Percentiles rank a stretch among this genome's conserved stretches.
These are phyloP conservation scores for Oophaga sylvatica DNA, from an alignment of 2,797 vertebrate genomes.

Conservation along the genomic window DNA sequence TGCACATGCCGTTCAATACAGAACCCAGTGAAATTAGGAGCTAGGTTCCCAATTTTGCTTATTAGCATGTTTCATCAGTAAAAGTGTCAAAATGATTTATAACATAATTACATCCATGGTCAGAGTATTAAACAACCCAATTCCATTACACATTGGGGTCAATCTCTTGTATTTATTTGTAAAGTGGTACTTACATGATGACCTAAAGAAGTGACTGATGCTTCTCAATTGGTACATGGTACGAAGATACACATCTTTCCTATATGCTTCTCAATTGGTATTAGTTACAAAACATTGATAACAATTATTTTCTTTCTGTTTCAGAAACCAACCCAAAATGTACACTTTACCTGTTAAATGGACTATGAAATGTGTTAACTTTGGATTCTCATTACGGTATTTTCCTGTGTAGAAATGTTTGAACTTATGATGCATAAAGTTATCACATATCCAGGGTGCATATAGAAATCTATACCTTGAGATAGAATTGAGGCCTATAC, in stretches of 20 bases:
- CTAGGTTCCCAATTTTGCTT: neutral
- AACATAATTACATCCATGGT: conserved; percentile 14
- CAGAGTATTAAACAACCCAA: conserved; percentile 22
- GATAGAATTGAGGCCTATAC: neutral
- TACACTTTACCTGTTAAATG: neutral
- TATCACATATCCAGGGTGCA: neutral
- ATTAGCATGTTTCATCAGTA: neutral
- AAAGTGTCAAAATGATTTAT: conserved; percentile 33
- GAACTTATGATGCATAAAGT: neutral
- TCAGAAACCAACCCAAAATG: neutral
- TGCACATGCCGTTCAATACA: neutral
- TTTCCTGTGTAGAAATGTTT: neutral
- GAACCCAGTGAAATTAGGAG: conserved; percentile 1
- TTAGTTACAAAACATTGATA: neutral
- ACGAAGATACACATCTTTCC: too few species aligned
- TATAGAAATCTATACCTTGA: neutral
- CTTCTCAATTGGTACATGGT: too few species aligned
- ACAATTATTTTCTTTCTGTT: neutral
- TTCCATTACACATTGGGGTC: neutral
- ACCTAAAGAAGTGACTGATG: neutral
- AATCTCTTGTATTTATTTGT: neutral
- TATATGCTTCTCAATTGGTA: too few species aligned
- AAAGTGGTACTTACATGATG: neutral
- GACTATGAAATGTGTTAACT: neutral
- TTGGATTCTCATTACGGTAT: neutral